These are phyloP conservation scores for Novumbra hubbsi DNA, from an alignment of 2,797 vertebrate species.

Conservation along the genomic window DNA sequence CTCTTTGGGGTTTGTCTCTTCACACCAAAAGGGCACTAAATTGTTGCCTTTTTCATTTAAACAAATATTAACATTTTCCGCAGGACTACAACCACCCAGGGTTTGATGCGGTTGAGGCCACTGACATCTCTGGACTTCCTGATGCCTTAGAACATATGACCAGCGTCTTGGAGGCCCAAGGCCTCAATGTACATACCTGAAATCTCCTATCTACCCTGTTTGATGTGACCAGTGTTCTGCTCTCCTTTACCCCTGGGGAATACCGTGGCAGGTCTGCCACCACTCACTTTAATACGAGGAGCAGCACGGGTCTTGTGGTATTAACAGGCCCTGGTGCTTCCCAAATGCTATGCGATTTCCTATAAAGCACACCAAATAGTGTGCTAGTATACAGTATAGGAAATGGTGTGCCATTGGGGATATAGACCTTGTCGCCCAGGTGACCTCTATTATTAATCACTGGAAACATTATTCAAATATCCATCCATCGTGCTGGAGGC, in stretches of 20 bases:
- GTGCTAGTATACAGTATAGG: not conserved
- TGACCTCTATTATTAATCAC: slow-evolving; percentile 40
- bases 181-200: slow-evolving; percentile 18
- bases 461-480: slow-evolving; percentile 36
- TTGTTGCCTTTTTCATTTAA: not conserved
- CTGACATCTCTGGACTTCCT: slow-evolving; percentile 11
- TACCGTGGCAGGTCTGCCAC: slow-evolving; percentile 22
- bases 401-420: not conserved
- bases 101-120: slow-evolving; percentile 10
- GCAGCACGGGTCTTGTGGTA: slow-evolving; percentile 16
- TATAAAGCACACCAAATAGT: not conserved
- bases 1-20: not conserved
- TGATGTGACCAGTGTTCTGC: slow-evolving; percentile 8
- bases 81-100: slow-evolving; percentile 24
- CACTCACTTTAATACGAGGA: slow-evolving; percentile 15
- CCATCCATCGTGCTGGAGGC: slow-evolving; percentile 42
- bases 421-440: slow-evolving; percentile 14
- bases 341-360: not conserved
- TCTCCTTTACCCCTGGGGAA: slow-evolving; percentile 4
- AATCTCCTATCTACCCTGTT: not conserved
- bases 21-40: not conserved
- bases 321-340: not conserved
- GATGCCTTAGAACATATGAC: slow-evolving; percentile 10
- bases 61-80: not conserved
- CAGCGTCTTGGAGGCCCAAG: slow-evolving; percentile 16